These are phyloP conservation scores for Hoplostethus atlanticus DNA, from an alignment of 2,797 vertebrate species.

Conservation along the genomic window DNA sequence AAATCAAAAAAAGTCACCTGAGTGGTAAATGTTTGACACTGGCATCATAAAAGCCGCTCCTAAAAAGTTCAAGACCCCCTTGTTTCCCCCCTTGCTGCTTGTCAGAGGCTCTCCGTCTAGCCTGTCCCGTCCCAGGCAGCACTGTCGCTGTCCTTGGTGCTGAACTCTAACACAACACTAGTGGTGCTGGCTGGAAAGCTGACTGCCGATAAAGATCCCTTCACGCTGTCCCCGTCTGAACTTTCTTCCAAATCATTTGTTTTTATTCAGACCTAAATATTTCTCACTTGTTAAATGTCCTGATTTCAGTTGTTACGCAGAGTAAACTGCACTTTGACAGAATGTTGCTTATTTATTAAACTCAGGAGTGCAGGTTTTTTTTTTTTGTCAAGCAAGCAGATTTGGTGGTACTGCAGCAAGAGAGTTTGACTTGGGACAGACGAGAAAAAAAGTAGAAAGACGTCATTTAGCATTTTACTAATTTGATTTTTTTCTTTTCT, in stretches of 20 bases:
- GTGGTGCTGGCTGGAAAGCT: conserved; percentile 28
- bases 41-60: conserved; percentile 15
- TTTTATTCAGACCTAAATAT: not conserved
- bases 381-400: conserved; percentile 48
- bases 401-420: conserved; percentile 39
- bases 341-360: conserved; percentile 42
- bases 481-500: conserved; percentile 3
- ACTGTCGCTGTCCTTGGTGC: conserved; percentile 68
- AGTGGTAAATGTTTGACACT: conserved; percentile 33
- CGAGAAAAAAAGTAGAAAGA: conserved; percentile 4
- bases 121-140: not conserved
- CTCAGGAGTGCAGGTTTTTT: conserved; percentile 31
- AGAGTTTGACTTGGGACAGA: not conserved
- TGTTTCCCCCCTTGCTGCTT: no score
- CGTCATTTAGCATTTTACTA: not conserved
- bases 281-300: conserved; percentile 7
- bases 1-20: conserved; percentile 19
- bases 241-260: conserved; percentile 15
- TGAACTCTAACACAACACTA: conserved; percentile 62
- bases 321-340: not conserved
- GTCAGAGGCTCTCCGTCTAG: no score
- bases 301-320: conserved; percentile 2
- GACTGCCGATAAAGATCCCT: conserved; percentile 22
- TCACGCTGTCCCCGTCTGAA: conserved; percentile 16
- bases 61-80: conserved; percentile 41